phyloP scores from a whole-genome alignment of 2,113 vertebrate genomes.

The Emydura subglobosa region DNA sequence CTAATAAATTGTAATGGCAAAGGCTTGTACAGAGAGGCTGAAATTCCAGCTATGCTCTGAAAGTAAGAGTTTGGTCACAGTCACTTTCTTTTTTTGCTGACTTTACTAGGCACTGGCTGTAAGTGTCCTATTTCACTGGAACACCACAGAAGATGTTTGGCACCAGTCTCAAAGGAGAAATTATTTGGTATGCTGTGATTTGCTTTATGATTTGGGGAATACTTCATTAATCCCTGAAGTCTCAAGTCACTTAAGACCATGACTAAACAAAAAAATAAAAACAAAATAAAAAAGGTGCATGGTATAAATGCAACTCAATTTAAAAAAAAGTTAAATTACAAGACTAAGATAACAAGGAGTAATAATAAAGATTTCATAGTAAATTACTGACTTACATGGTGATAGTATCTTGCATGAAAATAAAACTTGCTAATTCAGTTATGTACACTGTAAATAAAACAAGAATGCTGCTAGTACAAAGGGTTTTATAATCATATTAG shows the following conservation, averaged over 20 bases:
- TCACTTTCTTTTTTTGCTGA: conserved; percentile 55
- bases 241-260: conserved; percentile 68
- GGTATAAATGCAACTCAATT: not conserved
- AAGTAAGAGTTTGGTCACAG: conserved; percentile 56
- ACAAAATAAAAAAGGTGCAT: not conserved
- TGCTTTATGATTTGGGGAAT: conserved; percentile 61
- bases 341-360: conserved; percentile 17
- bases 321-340: not conserved
- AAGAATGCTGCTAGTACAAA: conserved; percentile 42
- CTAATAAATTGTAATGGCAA: conserved; percentile 54
- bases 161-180: conserved; percentile 51
- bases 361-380: conserved; percentile 37
- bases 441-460: conserved; percentile 39
- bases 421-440: conserved; percentile 49
- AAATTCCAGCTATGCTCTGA: conserved; percentile 48
- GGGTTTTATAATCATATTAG: conserved; percentile 60
- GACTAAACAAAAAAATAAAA: conserved; percentile 26
- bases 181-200: conserved; percentile 61
- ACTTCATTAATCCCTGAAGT: conserved; percentile 59
- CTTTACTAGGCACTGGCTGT: conserved; percentile 68
- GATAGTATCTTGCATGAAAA: not conserved
- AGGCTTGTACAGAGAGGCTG: conserved; percentile 41
- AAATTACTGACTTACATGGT: conserved; percentile 40
- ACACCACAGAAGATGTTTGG: conserved; percentile 54
- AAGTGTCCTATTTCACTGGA: conserved; percentile 68